Conservation (phyloP, 1,140 invertebrate species). For the Sesamia nonagrioides region DNA sequence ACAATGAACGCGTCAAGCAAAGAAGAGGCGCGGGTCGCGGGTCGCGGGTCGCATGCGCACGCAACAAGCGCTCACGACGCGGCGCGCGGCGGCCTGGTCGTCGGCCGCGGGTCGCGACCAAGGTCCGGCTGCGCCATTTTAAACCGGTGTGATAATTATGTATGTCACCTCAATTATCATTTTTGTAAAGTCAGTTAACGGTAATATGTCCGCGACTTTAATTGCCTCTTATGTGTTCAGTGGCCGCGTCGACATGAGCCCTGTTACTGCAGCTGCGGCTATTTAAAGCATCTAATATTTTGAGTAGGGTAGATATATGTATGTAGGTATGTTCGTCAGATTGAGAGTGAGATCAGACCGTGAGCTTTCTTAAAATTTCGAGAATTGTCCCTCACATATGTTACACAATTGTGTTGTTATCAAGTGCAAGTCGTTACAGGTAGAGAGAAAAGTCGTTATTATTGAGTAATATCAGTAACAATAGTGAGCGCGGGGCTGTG, state of each 20-base stretch:
- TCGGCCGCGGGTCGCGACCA: not conserved
- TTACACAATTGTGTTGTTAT: not conserved
- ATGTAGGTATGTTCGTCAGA: no score
- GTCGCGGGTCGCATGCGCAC: constrained; percentile 12
- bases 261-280: no score
- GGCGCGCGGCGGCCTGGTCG: not conserved
- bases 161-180: constrained; percentile 24
- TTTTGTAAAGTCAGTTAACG: not conserved
- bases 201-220: not conserved
- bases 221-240: not conserved
- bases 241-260: no score
- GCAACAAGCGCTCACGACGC: not conserved
- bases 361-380: no score
- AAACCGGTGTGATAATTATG: not conserved
- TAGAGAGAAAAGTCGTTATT: not conserved
- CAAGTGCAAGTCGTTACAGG: not conserved
- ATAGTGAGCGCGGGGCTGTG: no score
- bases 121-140: not conserved
- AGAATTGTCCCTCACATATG: not conserved
- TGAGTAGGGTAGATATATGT: no score
- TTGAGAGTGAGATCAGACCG: no score
- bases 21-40: constrained; percentile 9
- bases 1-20: constrained; percentile 14
- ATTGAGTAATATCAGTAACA: not conserved
- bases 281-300: no score